Base-by-base conservation (phyloP, 2,888 invertebrate genomes). In the Eristalinus sepulchralis region DNA sequence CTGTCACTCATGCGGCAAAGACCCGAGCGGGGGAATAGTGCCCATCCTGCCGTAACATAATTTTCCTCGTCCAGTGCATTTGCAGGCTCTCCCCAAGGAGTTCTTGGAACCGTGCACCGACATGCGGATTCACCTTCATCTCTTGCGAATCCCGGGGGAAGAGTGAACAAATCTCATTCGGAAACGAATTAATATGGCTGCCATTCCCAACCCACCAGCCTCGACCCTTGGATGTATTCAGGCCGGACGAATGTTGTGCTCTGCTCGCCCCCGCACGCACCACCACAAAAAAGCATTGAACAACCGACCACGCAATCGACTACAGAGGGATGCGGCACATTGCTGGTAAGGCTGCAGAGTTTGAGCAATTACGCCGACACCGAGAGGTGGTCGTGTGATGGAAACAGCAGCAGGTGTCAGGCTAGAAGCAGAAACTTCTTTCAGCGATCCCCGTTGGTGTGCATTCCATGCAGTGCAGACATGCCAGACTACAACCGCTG, bases 381-480 rank as follows among this genome's bases (percentile, higher is more conserved):
- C 72, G 47, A 55, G 75, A 68, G 73, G 68, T 66, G 81, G 27
- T 39, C n/a, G n/a, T 75, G 34, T 33, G 60, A 66, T 71, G 71
- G 77, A 77, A 77, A 77, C 31, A 59, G 77, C 53, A 82, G 53
- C 82, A 76, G 71, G 71, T 82, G 71, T 76, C 59, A 33, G 75
- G 17, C 75, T 67, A 67, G 59, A 59, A 57, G 66, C 66, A 59
- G 4, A 59, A 67, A 73, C 75, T 68, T 27, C 13, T 36, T 11
- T 36, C 8, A 13, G 1, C 2, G 13, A 39, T n/a, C 6, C 39
- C 20, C 20, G n/a, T n/a, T n/a, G 22, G 55, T 68, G 22, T 22
- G 47, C 24, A 70, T 64, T n/a, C 20, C 22, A 31, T 17, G 17
- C 9, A 11, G 20, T 31, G 27, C 60, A n/a, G 36, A 60, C 31